These are phyloP conservation scores for Gila orcuttii DNA, from an alignment of 2,113 vertebrate genomes.

Conservation along the genomic window DNA sequence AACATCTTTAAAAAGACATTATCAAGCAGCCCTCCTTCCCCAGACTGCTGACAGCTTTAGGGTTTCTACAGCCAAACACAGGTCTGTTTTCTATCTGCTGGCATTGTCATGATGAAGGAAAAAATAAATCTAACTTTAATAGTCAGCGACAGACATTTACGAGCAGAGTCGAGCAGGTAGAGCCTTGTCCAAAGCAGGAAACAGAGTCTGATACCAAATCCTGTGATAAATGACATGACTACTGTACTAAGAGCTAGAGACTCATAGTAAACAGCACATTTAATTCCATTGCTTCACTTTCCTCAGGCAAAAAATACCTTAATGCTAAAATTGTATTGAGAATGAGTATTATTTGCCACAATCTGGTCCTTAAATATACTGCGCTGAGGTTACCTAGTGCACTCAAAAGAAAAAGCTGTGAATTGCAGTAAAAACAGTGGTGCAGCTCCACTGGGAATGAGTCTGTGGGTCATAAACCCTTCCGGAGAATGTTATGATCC, in stretches of 20 bases:
- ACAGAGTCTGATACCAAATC: conserved; percentile 43
- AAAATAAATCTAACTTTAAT: conserved; percentile 56
- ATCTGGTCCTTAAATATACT: neutral
- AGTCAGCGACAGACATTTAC: conserved; percentile 44
- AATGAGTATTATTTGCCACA: neutral
- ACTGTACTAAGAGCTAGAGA: conserved; percentile 1
- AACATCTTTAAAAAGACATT: conserved; percentile 6
- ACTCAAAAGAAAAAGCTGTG: conserved; percentile 19
- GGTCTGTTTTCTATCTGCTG: conserved; percentile 36
- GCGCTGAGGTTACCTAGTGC: neutral
- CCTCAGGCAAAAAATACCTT: neutral
- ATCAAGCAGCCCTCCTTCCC: neutral
- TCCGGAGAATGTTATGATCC: conserved; percentile 27
- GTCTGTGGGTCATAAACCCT: conserved; percentile 9
- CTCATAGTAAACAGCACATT: neutral
- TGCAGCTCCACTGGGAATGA: neutral
- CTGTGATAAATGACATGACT: conserved; percentile 10
- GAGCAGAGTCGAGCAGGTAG: conserved; percentile 45
- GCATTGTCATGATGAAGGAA: conserved; percentile 22
- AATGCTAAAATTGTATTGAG: neutral
- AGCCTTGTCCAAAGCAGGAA: conserved; percentile 46
- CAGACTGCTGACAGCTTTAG: conserved; percentile 29
- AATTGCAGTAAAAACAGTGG: conserved; percentile 19
- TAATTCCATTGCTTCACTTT: neutral
- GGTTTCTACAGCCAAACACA: conserved; percentile 23